Evolutionary conservation across 92 coral and sea anemone species (phyloP), one percentile per base, ranked within the genome.

Genomic region (Pocillopora meandrina): DNA sequence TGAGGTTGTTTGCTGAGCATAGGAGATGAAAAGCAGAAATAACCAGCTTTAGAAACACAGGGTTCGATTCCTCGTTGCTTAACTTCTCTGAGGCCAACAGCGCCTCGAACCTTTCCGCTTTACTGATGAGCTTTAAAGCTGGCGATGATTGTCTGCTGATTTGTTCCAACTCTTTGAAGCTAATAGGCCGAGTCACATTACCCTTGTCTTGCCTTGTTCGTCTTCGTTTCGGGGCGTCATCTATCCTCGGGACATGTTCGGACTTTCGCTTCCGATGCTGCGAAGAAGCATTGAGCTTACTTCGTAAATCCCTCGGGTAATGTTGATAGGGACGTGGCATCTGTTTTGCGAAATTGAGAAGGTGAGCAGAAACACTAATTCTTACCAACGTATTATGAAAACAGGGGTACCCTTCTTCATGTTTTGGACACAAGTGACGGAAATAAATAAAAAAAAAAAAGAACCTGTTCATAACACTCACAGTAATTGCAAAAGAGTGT

Each of bases 21-120:
- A 84, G 26, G 26, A 74, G 67, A 69, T 72, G 62, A 56, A 84
- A 68, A 0, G 76, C 72, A 68, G 14, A 9, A 17, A 90, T 75
- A 19, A 90, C 74, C 1, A 90, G 82, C 84, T 80, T 90, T 20
- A 42, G 52, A 42, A 42, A 42, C 5, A 0, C 52, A 0, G 52
- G 52, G 52, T 42, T 42, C 52, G 52, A 42, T 42, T 42, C 52
- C 1, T 42, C 52, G 52, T 42, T 42, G 52, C 8, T 7, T 2
- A 42, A 42, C 52, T 42, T 42, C 52, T 42, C 52, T 42, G 52
- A 42, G 1, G 71, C 61, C 70, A 90, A 66, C 68, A 87, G 86
- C 10, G 91, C 89, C 2, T 97, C 93, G 36, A 95, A 92, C 56
- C 86, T 65, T 33, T 61, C 57, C 19, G 71, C 78, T 23, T 64